Evolutionary conservation across 1,140 invertebrate species (phyloP).

Genomic region (Drosophila subobscura): DNA sequence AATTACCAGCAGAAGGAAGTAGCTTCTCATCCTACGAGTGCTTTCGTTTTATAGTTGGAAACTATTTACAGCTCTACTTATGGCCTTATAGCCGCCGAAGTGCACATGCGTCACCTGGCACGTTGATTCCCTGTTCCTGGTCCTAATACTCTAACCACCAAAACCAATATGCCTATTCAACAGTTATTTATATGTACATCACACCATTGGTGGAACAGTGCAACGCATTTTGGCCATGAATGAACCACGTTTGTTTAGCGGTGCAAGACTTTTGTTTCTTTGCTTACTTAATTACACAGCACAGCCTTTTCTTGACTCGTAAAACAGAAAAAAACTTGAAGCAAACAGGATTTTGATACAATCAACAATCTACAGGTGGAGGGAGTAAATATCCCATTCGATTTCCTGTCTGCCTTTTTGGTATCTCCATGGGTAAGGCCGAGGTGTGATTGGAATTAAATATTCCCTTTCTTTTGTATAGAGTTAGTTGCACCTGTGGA

Average conservation of each 20-base stretch:
- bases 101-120: no score
- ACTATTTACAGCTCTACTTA: no score
- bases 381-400: background rate
- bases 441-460: no score
- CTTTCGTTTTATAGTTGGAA: no score
- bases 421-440: no score
- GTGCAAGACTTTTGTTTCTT: background rate
- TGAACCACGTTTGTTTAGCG: slow-evolving; percentile 52
- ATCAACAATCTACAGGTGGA: background rate
- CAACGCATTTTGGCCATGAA: slow-evolving; percentile 56
- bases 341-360: slow-evolving; percentile 8
- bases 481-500: no score
- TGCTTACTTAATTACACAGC: slow-evolving; percentile 13
- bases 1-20: no score
- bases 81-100: no score
- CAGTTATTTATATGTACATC: background rate
- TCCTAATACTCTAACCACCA: no score
- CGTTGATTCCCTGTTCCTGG: no score
- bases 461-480: no score
- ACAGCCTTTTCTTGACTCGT: slow-evolving; percentile 22
- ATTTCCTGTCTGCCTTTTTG: slow-evolving; percentile 24
- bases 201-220: slow-evolving; percentile 25
- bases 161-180: background rate
- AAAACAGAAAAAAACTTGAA: slow-evolving; percentile 33
- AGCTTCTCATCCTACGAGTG: no score